A percentile compares a stretch with the other conserved stretches of the same genome.
These are phyloP conservation scores for Tetramorium simillimum DNA, from an alignment of 1,140 invertebrate species.

Conservation along the genomic window DNA sequence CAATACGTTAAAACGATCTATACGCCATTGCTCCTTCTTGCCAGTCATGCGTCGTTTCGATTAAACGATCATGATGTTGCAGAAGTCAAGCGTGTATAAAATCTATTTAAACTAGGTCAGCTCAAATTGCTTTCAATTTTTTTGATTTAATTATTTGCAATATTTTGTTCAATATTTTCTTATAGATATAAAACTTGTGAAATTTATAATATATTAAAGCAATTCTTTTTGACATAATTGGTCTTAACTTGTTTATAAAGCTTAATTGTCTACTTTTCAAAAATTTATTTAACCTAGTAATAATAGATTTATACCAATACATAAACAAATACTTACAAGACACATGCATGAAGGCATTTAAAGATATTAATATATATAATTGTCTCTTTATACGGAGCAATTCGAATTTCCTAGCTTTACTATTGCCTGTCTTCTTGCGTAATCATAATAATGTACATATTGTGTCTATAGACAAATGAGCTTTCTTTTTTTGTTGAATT, in stretches of 20 bases:
- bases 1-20: conserved; percentile 61
- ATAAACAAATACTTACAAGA: neutral
- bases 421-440: conserved; percentile 29
- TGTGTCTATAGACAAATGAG: neutral
- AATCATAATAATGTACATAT: conserved; percentile 48
- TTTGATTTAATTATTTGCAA: neutral
- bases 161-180: neutral
- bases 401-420: conserved; percentile 38
- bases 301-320: conserved; percentile 35
- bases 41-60: conserved; percentile 53
- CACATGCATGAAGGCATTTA: conserved; percentile 38
- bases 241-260: too few relatives aligned
- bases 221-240: conserved; percentile 16
- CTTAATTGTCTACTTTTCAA: neutral
- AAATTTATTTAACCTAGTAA: conserved; percentile 14
- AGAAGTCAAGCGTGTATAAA: conserved; percentile 49
- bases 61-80: conserved; percentile 43
- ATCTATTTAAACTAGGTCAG: conserved; percentile 61
- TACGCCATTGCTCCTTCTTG: conserved; percentile 44
- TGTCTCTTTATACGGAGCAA: conserved; percentile 16
- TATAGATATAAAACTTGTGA: neutral
- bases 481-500: conserved; percentile 18
- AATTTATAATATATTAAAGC: conserved; percentile 28
- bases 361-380: conserved; percentile 4
- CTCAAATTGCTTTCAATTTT: conserved; percentile 7